A percentile compares a stretch with the other conserved stretches of the same genome.
Evolutionary conservation across 2,113 vertebrate species (phyloP).

Genomic region (Pelodiscus sinensis): DNA sequence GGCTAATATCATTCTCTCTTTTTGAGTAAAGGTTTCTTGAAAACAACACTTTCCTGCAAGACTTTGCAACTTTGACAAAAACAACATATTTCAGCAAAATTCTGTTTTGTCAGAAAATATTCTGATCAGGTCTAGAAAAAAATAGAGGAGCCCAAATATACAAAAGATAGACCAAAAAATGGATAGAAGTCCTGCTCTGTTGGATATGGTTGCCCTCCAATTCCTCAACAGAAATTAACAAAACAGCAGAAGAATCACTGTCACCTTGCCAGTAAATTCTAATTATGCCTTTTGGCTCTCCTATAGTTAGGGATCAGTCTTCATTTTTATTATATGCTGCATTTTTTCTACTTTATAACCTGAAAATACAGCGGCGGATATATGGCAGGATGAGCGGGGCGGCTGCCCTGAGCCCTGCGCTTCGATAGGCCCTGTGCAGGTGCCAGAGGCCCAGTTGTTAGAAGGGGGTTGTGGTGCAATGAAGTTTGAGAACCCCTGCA

Average conservation of each 20-base stretch:
- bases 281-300: not conserved
- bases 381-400: too few relatives aligned
- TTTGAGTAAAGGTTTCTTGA: not conserved
- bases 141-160: accelerated
- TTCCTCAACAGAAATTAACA: not conserved
- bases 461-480: too few relatives aligned
- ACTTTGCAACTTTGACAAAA: not conserved
- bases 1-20: not conserved
- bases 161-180: not conserved
- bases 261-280: not conserved
- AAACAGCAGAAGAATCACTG: not conserved
- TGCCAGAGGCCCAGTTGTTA: too few relatives aligned
- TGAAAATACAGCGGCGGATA: not conserved
- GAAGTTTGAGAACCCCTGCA: too few relatives aligned
- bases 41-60: not conserved
- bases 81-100: not conserved
- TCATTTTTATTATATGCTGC: not conserved
- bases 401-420: too few relatives aligned
- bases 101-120: not conserved
- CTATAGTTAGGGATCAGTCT: not conserved
- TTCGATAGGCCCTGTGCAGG: too few relatives aligned
- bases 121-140: not conserved
- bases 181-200: not conserved
- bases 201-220: not conserved
- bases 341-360: not conserved